Conservation (phyloP, 2,113 vertebrate species). For the Anguilla rostrata region DNA sequence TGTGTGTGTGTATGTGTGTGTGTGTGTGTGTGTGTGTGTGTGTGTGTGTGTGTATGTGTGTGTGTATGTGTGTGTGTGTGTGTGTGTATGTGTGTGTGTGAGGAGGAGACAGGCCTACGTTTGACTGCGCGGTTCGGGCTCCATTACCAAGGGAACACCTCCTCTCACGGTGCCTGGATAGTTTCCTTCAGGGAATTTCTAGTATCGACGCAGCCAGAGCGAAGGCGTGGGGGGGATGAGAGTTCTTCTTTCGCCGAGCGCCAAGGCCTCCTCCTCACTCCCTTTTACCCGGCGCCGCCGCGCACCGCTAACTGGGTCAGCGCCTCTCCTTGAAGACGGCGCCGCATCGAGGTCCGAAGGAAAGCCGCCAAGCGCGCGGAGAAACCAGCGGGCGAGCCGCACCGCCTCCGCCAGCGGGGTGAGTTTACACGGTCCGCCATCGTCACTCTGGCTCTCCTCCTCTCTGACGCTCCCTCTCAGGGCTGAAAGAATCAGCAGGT, state of each 20-base stretch:
- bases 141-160: constrained; percentile 1
- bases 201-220: not conserved
- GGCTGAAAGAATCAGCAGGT: not conserved
- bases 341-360: not conserved
- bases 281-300: not conserved
- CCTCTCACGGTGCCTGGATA: not conserved
- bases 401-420: not conserved
- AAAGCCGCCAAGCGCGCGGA: not conserved
- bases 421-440: not conserved
- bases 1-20: too few species aligned
- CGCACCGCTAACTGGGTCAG: not conserved
- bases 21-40: too few species aligned
- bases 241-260: not conserved
- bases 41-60: too few species aligned
- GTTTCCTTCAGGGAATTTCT: not conserved
- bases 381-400: not conserved
- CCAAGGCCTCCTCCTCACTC: not conserved
- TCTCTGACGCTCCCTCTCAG: not conserved
- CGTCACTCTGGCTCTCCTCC: not conserved
- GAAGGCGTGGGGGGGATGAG: not conserved
- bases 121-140: not conserved
- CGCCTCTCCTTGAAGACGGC: not conserved
- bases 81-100: not conserved
- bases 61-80: not conserved
- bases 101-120: not conserved